A percentile compares a stretch with the other conserved stretches of the same genome.
These are phyloP conservation scores for Bombus vancouverensis DNA, from an alignment of 1,140 invertebrate species.

Conservation along the genomic window DNA sequence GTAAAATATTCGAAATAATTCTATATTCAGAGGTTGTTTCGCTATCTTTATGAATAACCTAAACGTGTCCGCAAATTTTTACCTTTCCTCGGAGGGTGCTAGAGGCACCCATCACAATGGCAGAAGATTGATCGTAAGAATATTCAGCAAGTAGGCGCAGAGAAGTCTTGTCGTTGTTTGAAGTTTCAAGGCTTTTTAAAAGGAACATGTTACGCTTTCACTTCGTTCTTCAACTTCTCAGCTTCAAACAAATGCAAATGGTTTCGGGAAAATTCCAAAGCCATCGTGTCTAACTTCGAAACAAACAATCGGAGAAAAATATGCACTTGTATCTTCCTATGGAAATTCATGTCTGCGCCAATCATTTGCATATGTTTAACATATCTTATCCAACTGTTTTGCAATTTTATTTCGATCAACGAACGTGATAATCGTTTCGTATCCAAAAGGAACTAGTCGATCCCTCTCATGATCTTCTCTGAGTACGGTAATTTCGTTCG, in stretches of 20 bases:
- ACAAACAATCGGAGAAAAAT: background rate
- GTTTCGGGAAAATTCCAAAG: background rate
- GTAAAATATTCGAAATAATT: background rate
- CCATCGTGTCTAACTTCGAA: too few relatives aligned
- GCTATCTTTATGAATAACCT: too few relatives aligned
- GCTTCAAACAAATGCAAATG: background rate
- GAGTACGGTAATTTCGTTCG: background rate
- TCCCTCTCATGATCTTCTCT: background rate
- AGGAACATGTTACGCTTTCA: background rate
- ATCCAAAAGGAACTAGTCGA: background rate
- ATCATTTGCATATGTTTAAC: too few relatives aligned
- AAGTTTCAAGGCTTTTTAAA: conserved; percentile 12
- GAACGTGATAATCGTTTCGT: background rate
- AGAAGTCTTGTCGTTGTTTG: background rate
- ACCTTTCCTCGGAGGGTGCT: background rate
- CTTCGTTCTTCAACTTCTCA: background rate
- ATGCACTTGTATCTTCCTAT: too few relatives aligned
- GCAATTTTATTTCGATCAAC: background rate
- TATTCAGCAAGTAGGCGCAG: conserved; percentile 30
- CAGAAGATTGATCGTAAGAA: conserved; percentile 5
- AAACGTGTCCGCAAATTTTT: background rate
- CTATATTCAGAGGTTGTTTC: background rate
- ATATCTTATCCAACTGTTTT: too few relatives aligned
- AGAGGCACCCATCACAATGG: background rate
- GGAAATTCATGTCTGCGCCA: too few relatives aligned